Percentiles rank a stretch among this genome's conserved stretches.
phyloP scores from a whole-genome alignment of 1,140 invertebrate genomes.

The Drosophila willistoni region DNA sequence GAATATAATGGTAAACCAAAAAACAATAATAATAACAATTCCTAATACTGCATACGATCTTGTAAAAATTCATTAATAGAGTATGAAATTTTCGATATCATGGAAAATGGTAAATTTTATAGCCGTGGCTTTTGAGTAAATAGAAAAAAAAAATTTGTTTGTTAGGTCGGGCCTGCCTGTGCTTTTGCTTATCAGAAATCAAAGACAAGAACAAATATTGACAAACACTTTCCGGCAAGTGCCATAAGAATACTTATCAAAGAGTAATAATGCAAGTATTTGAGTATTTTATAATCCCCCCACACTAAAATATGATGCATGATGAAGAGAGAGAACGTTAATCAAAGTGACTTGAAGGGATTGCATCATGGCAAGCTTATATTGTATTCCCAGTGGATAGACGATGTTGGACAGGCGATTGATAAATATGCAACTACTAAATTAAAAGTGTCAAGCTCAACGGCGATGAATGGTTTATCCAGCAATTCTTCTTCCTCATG shows the following conservation, averaged over 20 bases:
- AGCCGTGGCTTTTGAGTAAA: constrained; percentile 26
- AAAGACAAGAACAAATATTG: constrained; percentile 55
- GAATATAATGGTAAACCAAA: no score
- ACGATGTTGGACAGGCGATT: constrained; percentile 33
- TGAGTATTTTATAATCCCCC: constrained; percentile 16
- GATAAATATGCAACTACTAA: constrained; percentile 68
- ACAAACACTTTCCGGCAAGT: constrained; percentile 27
- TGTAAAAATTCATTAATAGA: background rate
- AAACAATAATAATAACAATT: no score
- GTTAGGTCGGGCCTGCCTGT: constrained; percentile 32
- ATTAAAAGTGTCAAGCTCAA: constrained; percentile 57
- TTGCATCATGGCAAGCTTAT: constrained; percentile 43
- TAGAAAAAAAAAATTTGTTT: constrained; percentile 45
- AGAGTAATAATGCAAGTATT: constrained; percentile 3
- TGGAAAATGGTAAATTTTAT: background rate
- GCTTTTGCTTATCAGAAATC: constrained; percentile 45
- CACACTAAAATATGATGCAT: background rate
- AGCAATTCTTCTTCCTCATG: background rate
- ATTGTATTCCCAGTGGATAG: constrained; percentile 20
- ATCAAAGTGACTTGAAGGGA: constrained; percentile 40
- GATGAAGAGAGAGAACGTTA: constrained; percentile 6
- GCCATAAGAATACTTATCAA: background rate
- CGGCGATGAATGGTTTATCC: constrained; percentile 14
- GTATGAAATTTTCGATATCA: constrained; percentile 9
- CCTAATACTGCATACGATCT: no score